These are phyloP conservation scores for Tautogolabrus adspersus DNA, from an alignment of 2,113 vertebrate species.

Conservation along the genomic window DNA sequence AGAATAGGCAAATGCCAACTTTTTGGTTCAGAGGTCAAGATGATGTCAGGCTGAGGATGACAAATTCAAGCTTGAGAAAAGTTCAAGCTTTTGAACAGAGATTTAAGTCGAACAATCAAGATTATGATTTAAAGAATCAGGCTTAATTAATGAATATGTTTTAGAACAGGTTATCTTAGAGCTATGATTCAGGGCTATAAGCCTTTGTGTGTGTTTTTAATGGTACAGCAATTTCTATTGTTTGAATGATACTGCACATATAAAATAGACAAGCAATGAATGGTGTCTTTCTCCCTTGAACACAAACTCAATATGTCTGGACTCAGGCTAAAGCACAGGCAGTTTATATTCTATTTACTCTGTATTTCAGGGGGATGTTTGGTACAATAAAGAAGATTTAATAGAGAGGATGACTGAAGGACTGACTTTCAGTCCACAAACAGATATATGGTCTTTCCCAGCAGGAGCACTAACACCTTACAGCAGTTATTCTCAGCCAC, in stretches of 20 bases:
- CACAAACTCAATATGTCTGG: background rate
- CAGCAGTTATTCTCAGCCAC: slow-evolving; percentile 5
- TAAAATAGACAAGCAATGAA: background rate
- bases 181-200: background rate
- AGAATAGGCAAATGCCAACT: no score
- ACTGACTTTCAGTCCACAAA: background rate
- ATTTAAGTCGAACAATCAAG: no score
- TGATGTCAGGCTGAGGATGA: no score
- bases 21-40: no score
- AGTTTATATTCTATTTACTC: background rate
- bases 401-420: background rate
- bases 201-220: background rate
- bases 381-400: background rate
- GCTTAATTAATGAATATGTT: no score
- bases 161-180: background rate
- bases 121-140: no score
- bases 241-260: background rate
- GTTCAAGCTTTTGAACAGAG: no score
- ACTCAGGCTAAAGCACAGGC: background rate
- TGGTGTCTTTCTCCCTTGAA: background rate
- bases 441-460: slow-evolving; percentile 1
- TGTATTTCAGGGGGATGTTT: background rate
- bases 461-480: background rate
- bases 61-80: no score
- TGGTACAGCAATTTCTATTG: background rate